Evolutionary conservation across 2,888 invertebrate species (phyloP).

Genomic region (Saturnia pavonia): DNA sequence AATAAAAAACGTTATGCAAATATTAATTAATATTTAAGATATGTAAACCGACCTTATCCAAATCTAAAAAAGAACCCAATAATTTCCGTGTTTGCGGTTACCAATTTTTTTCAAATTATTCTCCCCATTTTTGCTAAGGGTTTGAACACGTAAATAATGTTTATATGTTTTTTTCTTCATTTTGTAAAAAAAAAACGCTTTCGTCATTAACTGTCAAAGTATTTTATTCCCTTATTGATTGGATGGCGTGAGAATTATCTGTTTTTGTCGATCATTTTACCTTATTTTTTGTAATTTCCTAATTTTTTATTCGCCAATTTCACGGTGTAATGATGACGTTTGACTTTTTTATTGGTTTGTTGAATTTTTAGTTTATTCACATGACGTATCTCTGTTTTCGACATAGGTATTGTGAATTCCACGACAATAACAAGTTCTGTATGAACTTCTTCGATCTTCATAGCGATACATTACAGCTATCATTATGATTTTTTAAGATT

Average conservation of each 20-base stretch:
- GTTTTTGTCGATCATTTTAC: conserved; percentile 28
- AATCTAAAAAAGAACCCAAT: conserved; percentile 6
- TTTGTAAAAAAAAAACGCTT: conserved; percentile 37
- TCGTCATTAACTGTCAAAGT: conserved; percentile 76
- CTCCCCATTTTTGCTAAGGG: conserved; percentile 49
- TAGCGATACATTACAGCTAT: neutral
- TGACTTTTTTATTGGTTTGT: conserved; percentile 49
- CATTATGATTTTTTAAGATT: neutral
- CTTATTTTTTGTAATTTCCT: conserved; percentile 25
- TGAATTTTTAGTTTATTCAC: conserved; percentile 41
- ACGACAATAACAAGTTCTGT: neutral
- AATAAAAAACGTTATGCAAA: too few relatives aligned
- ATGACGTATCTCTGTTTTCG: conserved; percentile 20
- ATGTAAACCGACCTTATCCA: neutral
- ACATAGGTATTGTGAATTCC: neutral
- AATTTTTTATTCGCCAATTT: conserved; percentile 34
- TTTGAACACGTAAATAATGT: conserved; percentile 55
- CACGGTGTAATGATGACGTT: conserved; percentile 67
- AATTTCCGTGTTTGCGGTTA: conserved; percentile 49
- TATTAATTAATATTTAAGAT: neutral
- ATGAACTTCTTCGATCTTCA: conserved; percentile 1
- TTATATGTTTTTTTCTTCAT: conserved; percentile 38
- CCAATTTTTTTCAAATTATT: conserved; percentile 45
- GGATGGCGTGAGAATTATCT: conserved; percentile 63
- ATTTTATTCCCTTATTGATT: conserved; percentile 73